Percentiles rank a stretch among this genome's conserved stretches.
These are phyloP conservation scores for Metellina segmentata DNA, from an alignment of 2,888 invertebrate species.

Conservation along the genomic window DNA sequence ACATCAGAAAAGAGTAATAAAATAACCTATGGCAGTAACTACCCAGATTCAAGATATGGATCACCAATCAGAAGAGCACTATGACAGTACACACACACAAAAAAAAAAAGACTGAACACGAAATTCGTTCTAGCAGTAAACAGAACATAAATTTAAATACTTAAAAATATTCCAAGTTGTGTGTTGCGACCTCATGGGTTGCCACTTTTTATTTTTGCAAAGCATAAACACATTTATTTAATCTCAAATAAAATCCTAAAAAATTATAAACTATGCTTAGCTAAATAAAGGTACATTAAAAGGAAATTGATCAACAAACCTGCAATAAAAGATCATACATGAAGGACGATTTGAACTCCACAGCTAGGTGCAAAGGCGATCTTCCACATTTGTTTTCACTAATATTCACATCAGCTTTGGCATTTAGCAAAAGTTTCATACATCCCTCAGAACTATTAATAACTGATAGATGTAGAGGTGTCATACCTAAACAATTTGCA, in stretches of 20 bases:
- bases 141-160: no score
- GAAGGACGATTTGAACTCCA: neutral
- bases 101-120: no score
- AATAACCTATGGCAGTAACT: no score
- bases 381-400: slow-evolving; percentile 22
- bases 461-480: slow-evolving; percentile 33
- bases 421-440: slow-evolving; percentile 16
- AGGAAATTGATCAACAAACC: neutral
- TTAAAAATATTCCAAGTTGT: neutral
- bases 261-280: neutral
- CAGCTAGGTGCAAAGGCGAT: slow-evolving; percentile 26
- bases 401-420: slow-evolving; percentile 38
- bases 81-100: no score
- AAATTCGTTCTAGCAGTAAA: no score
- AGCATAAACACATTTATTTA: neutral
- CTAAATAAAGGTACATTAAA: neutral
- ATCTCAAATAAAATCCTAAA: neutral
- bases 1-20: no score
- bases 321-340: neutral
- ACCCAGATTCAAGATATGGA: no score
- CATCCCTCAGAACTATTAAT: slow-evolving; percentile 28
- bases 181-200: neutral
- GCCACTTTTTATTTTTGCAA: neutral
- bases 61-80: no score
- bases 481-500: slow-evolving; percentile 10